Conservation (phyloP, 1,140 invertebrate genomes). For the Rhopalosiphum padi region DNA sequence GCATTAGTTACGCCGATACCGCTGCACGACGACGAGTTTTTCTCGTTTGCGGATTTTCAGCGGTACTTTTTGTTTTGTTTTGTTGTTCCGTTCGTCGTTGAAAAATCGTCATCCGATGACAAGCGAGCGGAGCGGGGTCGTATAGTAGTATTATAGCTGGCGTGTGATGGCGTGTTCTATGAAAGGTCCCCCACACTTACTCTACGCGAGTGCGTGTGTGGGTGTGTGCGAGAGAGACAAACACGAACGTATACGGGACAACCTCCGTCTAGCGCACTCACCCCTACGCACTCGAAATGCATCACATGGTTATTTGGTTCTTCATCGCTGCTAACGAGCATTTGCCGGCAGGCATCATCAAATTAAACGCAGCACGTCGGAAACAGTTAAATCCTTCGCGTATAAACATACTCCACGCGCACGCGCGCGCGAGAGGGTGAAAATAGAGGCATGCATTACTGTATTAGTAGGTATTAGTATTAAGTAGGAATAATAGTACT, state of each 20-base stretch:
- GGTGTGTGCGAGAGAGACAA: background rate
- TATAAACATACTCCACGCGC: background rate
- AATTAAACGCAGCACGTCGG: conserved; percentile 27
- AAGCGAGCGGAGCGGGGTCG: background rate
- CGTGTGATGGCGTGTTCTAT: background rate
- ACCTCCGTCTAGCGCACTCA: background rate
- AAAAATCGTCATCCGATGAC: background rate
- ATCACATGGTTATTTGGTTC: background rate
- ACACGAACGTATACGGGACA: background rate
- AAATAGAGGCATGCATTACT: background rate
- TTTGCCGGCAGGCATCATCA: conserved; percentile 14
- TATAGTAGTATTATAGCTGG: too few relatives aligned
- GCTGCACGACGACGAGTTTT: background rate
- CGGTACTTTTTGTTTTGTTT: background rate
- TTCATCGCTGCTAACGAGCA: conserved; percentile 13
- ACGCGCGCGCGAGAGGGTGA: background rate
- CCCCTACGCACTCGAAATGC: background rate
- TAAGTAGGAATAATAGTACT: background rate
- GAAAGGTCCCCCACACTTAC: background rate
- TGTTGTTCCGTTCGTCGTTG: background rate
- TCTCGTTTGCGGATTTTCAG: background rate
- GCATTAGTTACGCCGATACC: background rate
- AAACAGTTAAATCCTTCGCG: conserved; percentile 23
- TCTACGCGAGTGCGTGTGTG: background rate
- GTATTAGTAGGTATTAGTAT: background rate